Base-by-base conservation (phyloP, 2,113 vertebrate genomes). In the Eubucco bourcierii region DNA sequence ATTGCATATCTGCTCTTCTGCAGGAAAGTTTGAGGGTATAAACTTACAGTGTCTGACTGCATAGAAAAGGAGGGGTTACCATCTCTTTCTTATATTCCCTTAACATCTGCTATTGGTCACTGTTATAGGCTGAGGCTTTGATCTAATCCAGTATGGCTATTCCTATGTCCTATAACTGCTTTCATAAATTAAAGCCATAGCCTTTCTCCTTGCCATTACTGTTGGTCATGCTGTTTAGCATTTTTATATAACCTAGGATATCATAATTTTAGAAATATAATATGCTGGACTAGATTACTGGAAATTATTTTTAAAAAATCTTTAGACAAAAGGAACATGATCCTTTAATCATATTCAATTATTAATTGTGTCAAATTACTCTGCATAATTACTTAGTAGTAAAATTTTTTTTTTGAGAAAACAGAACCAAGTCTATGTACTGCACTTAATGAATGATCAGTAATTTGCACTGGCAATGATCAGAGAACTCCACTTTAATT, bases 61-160 rank as follows among this genome's bases (percentile, higher is more conserved):
- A 47, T 2, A 71, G 73, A 73, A 82, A 59, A 70, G 39, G 41
- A 89, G 34, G 21, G 37, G 18, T 67, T 82, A 18, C 64, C 37
- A 18, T 46, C 52, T 63, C 64, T 84, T 88, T 72, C 73, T 92
- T 84, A 55, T 82, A 66, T 55, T 92, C 41, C 64, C 1, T 0
- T 89, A 82, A 87, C 81, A 80, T 95, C 91, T 96, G 90, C 91
- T 95, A 80, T 87, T 74, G 91, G 93, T 95, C 91, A 87, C 59
- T 10, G 12, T 72, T 84, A 58, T 44, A 75, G 77, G 39, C 44
- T 1, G 16, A 16, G 31, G 46, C 46, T 94, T 91, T 90, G 78
- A 94, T 95, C 84, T 90, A 88, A 90, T 76, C 47, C 89, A 90
- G 66, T 87, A 65, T 18, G 63, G 71, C 66, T 84, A 84, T 68